Evolutionary conservation across 2,113 vertebrate species (phyloP), one percentile per base, ranked within the genome.

Genomic region (Leptobrachium leishanense): DNA sequence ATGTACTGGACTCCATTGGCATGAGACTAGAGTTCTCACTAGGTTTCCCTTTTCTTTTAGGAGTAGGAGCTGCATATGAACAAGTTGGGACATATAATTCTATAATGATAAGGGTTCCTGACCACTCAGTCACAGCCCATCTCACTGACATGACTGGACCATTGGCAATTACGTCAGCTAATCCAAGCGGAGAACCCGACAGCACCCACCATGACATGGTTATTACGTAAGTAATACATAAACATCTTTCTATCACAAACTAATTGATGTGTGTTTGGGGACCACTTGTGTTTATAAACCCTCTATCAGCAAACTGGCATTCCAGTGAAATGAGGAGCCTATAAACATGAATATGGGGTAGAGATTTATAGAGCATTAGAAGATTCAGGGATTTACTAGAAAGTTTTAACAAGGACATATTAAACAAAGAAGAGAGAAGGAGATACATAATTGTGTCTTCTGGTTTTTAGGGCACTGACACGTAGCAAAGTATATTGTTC

Each of bases 191-290:
- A 71, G 95, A 96, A 81, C 68, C 82, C 2, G 95, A 97, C 89
- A 97, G 95, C 86, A 95, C 93, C 1, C 95, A 97, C 87, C 95
- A 97, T 1, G 86, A 90, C 86, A 96, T 95, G 94, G 93, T 96
- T 83, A 92, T 95, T 85, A 88, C 84, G 95, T 97, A 85, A 91
- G 93, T 84, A 2, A 67, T 12, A 10, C 5, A 53, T 5, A 2
- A 12, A 5, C 6, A 10, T 13, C 42, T 12, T 43, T 67, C 10
- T 41, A 57, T 72, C 6, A 13, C 15, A 70, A 44, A 31, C 10
- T 39, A 43, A 53, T 7, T 20, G 2, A 68, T 15, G 31, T 9
- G 11, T 50, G 11, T 3, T 8, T 50, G 2, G 54, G 46, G n/a
- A 5, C 3, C 11, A 50, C 2, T 8, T 70, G 2, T 1, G 3